Evolutionary conservation across 2,113 vertebrate species (phyloP).

Genomic region (Aspidoscelis tigris): DNA sequence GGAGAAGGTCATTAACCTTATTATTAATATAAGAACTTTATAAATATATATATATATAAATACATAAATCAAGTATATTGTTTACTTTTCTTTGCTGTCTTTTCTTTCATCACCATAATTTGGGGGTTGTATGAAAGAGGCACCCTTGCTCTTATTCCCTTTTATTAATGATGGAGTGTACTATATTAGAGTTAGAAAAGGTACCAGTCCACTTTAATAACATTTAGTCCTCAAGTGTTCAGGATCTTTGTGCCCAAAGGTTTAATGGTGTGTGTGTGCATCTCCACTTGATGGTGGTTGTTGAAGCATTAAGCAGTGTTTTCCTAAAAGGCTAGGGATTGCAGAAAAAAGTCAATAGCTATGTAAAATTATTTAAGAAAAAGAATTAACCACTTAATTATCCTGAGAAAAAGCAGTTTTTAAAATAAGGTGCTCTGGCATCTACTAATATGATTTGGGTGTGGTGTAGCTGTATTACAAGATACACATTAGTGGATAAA

Average conservation of each 20-base stretch:
- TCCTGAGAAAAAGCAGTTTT: background rate
- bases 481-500: conserved; percentile 7
- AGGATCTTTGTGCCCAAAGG: too few species aligned
- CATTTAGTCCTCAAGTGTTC: too few species aligned
- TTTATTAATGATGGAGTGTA: background rate
- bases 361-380: background rate
- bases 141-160: background rate
- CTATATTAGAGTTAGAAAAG: background rate
- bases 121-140: background rate
- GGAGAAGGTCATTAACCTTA: too few species aligned
- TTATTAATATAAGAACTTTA: too few species aligned
- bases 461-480: background rate
- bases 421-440: background rate
- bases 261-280: too few species aligned
- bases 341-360: too few species aligned
- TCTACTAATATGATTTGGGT: background rate
- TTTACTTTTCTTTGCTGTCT: background rate
- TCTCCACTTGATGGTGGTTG: too few species aligned
- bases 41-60: too few species aligned
- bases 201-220: too few species aligned
- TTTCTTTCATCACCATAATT: background rate
- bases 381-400: background rate
- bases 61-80: too few species aligned
- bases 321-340: too few species aligned
- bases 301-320: too few species aligned